These are phyloP conservation scores for Huso huso DNA, from an alignment of 2,797 vertebrate species.

Conservation along the genomic window DNA sequence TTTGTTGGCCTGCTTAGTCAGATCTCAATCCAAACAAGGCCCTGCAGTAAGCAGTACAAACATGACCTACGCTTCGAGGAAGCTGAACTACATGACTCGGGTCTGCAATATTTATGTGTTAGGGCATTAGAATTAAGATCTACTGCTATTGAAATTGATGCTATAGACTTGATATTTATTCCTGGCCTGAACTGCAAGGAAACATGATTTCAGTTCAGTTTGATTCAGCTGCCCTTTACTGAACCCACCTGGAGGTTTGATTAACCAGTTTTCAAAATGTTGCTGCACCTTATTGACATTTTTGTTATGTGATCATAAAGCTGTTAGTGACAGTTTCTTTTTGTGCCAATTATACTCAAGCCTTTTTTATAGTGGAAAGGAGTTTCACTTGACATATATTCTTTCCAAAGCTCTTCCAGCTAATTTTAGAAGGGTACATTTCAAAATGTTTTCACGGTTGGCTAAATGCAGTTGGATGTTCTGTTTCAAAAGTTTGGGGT, in stretches of 20 bases:
- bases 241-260: too few relatives aligned
- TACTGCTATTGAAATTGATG: too few relatives aligned
- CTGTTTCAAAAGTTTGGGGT: too few relatives aligned
- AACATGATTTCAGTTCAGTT: neutral
- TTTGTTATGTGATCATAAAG: neutral
- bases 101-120: too few relatives aligned
- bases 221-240: neutral
- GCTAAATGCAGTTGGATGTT: slow-evolving; percentile 3
- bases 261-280: too few relatives aligned
- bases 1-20: too few relatives aligned
- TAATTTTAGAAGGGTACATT: slow-evolving; percentile 21
- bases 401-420: slow-evolving; percentile 11
- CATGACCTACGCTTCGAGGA: too few relatives aligned
- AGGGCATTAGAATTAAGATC: too few relatives aligned
- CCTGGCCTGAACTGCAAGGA: neutral
- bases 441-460: slow-evolving; percentile 21
- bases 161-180: slow-evolving; percentile 3
- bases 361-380: neutral
- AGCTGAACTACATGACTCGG: too few relatives aligned
- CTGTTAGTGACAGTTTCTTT: neutral
- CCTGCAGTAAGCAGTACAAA: too few relatives aligned
- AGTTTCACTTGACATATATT: neutral
- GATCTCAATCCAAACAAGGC: too few relatives aligned
- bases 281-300: neutral
- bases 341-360: neutral